These are phyloP conservation scores for Synanthedon tipuliformis DNA, from an alignment of 2,888 invertebrate genomes.

Conservation along the genomic window DNA sequence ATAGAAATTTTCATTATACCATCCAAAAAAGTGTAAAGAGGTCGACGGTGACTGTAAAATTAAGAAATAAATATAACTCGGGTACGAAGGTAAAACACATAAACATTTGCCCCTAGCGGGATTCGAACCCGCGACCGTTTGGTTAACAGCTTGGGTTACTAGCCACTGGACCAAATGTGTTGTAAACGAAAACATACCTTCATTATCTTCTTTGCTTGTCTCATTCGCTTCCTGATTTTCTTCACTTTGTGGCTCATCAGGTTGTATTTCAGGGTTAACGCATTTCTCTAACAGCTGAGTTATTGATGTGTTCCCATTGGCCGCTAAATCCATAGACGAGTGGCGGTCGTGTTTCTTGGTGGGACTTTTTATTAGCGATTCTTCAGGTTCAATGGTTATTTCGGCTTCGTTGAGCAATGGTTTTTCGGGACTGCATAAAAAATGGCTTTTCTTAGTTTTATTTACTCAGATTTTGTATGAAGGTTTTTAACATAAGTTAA, in stretches of 20 bases:
- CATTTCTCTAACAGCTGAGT: slow-evolving; percentile 61
- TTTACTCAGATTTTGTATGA: no score
- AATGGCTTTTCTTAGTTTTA: no score
- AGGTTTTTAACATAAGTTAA: no score
- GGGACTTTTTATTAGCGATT: slow-evolving; percentile 27
- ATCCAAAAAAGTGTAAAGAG: no score
- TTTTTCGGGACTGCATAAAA: slow-evolving; percentile 42
- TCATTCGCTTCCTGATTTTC: slow-evolving; percentile 11
- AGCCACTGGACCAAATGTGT: no score
- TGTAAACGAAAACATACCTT: not conserved
- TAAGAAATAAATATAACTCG: no score
- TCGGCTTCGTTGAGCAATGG: slow-evolving; percentile 55
- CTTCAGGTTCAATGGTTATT: slow-evolving; percentile 55
- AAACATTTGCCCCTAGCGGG: no score
- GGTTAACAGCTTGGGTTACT: no score
- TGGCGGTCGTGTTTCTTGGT: slow-evolving; percentile 54
- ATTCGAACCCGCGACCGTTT: no score
- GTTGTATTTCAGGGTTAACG: slow-evolving; percentile 25
- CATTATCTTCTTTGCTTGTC: slow-evolving; percentile 9
- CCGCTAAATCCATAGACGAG: slow-evolving; percentile 62
- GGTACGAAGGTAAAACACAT: no score
- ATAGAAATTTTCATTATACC: no score
- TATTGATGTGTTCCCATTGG: slow-evolving; percentile 47
- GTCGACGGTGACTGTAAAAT: no score
- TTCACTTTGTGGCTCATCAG: slow-evolving; percentile 7